Evolutionary conservation across 2,113 vertebrate genomes (phyloP), one percentile per base, ranked within the genome.

Genomic region (Sinocyclocheilus anshuiensis): DNA sequence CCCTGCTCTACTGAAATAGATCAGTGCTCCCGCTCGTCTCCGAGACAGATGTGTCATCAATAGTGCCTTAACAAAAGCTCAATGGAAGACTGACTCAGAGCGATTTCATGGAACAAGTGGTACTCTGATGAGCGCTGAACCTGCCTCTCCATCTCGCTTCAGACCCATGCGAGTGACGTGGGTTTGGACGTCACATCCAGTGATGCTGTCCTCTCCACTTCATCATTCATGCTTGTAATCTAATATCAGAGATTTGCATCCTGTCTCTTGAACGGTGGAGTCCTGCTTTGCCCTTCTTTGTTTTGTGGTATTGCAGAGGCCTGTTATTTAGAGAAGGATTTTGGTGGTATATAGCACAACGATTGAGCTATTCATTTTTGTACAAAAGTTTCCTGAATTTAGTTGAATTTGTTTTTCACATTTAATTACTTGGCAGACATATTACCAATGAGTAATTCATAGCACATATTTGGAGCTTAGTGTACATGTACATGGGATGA

Each of bases 41-140:
- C 24, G 57, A 86, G 82, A 81, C 85, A 89, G 88, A 89, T 89
- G 88, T 89, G 85, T 87, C 88, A 81, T 89, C 77, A 86, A 84
- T 84, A n/a, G 77, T 84, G 53, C 63, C 72, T 78, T 42, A 82
- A 89, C 61, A 89, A 87, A 89, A 59, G 71, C 88, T 89, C 88
- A 72, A 65, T 48, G 72, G 77, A 87, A 84, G 71, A 69, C 78
- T 85, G 88, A 85, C 71, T 87, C 88, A 81, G 85, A 84, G 85
- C 36, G 81, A 81, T 84, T 86, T 89, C 85, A 77, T 84, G 85
- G 85, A 87, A 89, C 85, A 89, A 87, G 85, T 87, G 85, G 78
- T 80, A 65, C 85, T 87, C 77, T 84, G 78, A 87, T 84, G 87
- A 88, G 81, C 50, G 29, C 67, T 57, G 81, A 74, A 76, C 78